phyloP scores from a whole-genome alignment of 2,888 invertebrate species.

The Tetragonula carbonaria region DNA sequence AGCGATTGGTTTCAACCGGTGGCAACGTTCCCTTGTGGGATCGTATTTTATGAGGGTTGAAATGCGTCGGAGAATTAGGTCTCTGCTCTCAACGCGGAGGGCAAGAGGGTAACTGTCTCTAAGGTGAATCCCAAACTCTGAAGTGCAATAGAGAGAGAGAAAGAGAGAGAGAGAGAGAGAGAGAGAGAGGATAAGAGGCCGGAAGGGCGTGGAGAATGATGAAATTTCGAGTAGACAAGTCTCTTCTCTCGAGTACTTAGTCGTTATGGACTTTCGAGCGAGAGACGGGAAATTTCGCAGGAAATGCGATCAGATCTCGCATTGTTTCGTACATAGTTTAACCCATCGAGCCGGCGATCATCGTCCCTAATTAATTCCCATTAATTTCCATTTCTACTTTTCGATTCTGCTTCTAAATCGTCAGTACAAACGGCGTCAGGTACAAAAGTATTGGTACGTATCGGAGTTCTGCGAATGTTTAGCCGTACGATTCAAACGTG shows the following conservation, averaged over 20 bases:
- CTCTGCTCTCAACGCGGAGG: constrained; percentile 56
- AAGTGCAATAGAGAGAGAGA: constrained; percentile 42
- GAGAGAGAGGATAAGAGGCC: constrained; percentile 26
- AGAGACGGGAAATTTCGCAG: constrained; percentile 48
- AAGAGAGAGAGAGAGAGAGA: neutral
- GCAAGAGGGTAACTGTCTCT: constrained; percentile 62
- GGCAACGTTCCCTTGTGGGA: constrained; percentile 10
- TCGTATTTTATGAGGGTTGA: constrained; percentile 52
- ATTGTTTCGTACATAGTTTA: constrained; percentile 44
- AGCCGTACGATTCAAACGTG: neutral
- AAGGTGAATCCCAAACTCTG: constrained; percentile 59
- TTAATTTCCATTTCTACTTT: neutral
- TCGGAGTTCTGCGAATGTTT: neutral
- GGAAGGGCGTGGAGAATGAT: constrained; percentile 57
- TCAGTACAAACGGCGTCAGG: neutral
- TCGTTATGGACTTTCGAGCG: constrained; percentile 51
- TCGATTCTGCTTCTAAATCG: neutral
- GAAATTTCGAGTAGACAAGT: constrained; percentile 67
- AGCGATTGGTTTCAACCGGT: neutral
- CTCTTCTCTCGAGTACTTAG: constrained; percentile 60
- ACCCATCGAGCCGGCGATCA: neutral
- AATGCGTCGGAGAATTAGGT: constrained; percentile 56
- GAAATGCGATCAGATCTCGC: constrained; percentile 22
- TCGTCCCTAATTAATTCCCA: constrained; percentile 20
- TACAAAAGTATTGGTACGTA: neutral